Evolutionary conservation across 2,888 invertebrate species (phyloP).

Genomic region (Rhimphoctona megacephalus): DNA sequence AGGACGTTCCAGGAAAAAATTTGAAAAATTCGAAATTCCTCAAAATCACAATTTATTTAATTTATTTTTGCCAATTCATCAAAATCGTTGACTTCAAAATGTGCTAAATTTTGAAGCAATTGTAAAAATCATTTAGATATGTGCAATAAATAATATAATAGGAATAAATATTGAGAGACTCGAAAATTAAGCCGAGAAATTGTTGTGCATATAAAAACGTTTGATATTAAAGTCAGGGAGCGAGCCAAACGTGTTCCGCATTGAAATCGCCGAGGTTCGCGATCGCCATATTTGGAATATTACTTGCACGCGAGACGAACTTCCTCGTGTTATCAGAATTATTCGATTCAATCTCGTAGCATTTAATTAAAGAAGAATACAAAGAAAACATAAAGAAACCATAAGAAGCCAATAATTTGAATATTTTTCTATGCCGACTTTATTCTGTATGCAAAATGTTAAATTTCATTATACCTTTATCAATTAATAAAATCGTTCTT

Average conservation of each 20-base stretch:
- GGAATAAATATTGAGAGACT: background rate
- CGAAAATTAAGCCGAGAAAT: background rate
- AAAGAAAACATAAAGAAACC: background rate
- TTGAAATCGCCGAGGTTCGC: conserved; percentile 41
- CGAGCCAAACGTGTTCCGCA: conserved; percentile 41
- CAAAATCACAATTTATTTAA: background rate
- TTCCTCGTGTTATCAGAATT: conserved; percentile 43
- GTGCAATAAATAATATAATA: background rate
- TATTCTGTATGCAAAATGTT: background rate
- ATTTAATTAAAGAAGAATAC: conserved; percentile 44
- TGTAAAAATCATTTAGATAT: background rate
- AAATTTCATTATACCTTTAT: background rate
- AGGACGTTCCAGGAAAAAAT: background rate
- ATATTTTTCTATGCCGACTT: background rate
- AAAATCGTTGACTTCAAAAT: too few species aligned
- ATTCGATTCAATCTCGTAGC: conserved; percentile 46
- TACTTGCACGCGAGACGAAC: conserved; percentile 19
- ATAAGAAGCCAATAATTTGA: background rate
- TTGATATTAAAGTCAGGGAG: conserved; percentile 1
- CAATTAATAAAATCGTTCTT: background rate
- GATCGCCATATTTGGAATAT: conserved; percentile 38
- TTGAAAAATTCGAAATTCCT: too few species aligned
- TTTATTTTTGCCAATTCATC: background rate
- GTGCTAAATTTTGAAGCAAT: too few species aligned
- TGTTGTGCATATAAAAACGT: background rate